phyloP scores from a whole-genome alignment of 2,113 vertebrate genomes.

The Orientallactaga bullata region DNA sequence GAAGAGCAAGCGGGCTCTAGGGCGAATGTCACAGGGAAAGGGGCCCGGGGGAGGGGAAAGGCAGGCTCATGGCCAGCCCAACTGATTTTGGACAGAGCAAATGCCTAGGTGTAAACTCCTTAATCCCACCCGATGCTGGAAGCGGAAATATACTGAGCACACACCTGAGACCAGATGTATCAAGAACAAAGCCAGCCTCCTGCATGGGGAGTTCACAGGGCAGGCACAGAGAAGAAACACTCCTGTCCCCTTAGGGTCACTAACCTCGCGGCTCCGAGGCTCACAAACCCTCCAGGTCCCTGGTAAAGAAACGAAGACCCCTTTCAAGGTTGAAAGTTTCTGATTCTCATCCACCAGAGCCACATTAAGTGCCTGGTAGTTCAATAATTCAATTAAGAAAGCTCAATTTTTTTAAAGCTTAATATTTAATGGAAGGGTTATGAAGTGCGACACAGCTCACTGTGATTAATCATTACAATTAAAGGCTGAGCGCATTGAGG shows the following conservation, averaged over 20 bases:
- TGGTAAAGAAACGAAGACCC: constrained; percentile 40
- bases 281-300: not conserved
- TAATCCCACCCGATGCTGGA: not conserved
- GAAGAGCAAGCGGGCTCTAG: not conserved
- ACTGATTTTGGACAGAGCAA: not conserved
- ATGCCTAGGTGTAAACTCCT: not conserved
- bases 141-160: not conserved
- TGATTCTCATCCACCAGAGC: constrained; percentile 56
- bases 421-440: constrained; percentile 82
- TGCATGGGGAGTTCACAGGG: not conserved
- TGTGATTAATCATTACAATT: constrained; percentile 83
- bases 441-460: constrained; percentile 69
- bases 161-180: not conserved
- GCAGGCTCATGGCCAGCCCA: not conserved
- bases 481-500: constrained; percentile 69
- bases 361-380: constrained; percentile 75
- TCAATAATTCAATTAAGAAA: constrained; percentile 83
- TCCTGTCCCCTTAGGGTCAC: too few species aligned
- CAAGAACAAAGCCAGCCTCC: not conserved
- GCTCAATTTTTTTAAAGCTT: constrained; percentile 75
- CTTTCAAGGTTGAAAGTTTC: not conserved
- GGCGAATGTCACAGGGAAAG: not conserved
- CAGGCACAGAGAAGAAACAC: too few species aligned
- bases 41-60: too few species aligned
- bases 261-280: fast-evolving